These are phyloP conservation scores for Heteractis magnifica DNA, from an alignment of 92 coral and sea anemone species.

Conservation along the genomic window DNA sequence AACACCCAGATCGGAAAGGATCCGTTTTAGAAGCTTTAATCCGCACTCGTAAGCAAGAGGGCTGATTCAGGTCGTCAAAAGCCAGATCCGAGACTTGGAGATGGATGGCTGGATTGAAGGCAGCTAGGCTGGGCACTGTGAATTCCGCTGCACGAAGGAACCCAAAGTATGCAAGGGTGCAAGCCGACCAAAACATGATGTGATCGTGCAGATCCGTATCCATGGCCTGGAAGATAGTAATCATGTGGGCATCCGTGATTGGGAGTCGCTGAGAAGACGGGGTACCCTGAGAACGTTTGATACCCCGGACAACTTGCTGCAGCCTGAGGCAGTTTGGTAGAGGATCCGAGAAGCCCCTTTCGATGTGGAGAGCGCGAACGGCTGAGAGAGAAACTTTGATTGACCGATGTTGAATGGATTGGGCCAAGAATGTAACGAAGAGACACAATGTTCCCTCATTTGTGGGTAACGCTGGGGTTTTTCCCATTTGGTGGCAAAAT, in stretches of 20 bases:
- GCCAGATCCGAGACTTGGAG: too few relatives aligned
- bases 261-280: constrained; percentile 33
- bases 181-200: constrained; percentile 48
- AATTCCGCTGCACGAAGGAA: constrained; percentile 50
- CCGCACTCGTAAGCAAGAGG: too few relatives aligned
- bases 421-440: constrained; percentile 17
- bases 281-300: constrained; percentile 33
- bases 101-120: constrained; percentile 29
- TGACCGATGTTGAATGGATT: constrained; percentile 7
- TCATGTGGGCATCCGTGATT: constrained; percentile 13
- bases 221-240: constrained; percentile 1
- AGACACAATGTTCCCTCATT: constrained; percentile 25
- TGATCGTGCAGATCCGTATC: constrained; percentile 2
- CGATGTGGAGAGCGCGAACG: constrained; percentile 38
- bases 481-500: constrained; percentile 14
- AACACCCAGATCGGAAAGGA: constrained; percentile 29
- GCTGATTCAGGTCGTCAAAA: constrained; percentile 3
- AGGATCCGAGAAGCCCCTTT: constrained; percentile 22
- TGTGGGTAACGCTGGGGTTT: constrained; percentile 16
- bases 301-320: constrained; percentile 31
- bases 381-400: constrained; percentile 29
- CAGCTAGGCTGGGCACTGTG: constrained; percentile 25
- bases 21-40: constrained; percentile 42
- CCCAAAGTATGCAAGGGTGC: constrained; percentile 44
- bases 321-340: constrained; percentile 26